Base-by-base conservation (phyloP, 2,113 vertebrate species). In the Aegypius monachus region DNA sequence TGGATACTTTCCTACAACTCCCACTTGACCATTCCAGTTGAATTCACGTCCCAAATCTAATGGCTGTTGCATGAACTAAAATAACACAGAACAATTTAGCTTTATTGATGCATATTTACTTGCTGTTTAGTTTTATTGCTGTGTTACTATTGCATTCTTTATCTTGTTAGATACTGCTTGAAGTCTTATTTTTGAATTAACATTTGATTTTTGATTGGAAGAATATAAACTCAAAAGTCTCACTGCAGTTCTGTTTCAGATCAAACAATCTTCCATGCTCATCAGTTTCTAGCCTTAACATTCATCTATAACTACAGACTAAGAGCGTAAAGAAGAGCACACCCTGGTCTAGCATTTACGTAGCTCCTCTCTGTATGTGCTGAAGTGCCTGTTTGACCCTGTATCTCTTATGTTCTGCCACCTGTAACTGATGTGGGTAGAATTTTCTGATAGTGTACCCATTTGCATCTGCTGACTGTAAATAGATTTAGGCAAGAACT, bases 1-100 rank as follows among this genome's bases (percentile, higher is more conserved):
- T 20, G 98, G 99, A 97, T 97, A 95, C 80, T 99, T 98, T 98
- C 99, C 99, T 82, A 99, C 99, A 86, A 97, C 97, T 97, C 98
- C 98, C 40, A 97, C 93, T 90, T 98, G 97, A 94, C 98, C 98
- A 96, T 98, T 98, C 97, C 98, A 98, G 94, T 98, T 98, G 98
- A 98, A 99, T 92, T 97, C 97, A 93, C 98, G 97, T 96, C 99
- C 99, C 96, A 99, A 96, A 55, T 97, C 92, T 97, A 98, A 97
- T 59, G 97, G 97, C 93, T 99, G 98, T 82, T 97, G 98, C 98
- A 98, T 98, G 96, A 98, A 99, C 99, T 99, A 96, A 97, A 98
- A 97, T 73, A 97, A 86, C 29, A 90, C 31, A 97, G 88, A 97
- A 98, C 5, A 86, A 67, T 85, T 94, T 62, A 92, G 56, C 56